These are phyloP conservation scores for Pogonus chalceus DNA, from an alignment of 1,140 invertebrate genomes.

Conservation along the genomic window DNA sequence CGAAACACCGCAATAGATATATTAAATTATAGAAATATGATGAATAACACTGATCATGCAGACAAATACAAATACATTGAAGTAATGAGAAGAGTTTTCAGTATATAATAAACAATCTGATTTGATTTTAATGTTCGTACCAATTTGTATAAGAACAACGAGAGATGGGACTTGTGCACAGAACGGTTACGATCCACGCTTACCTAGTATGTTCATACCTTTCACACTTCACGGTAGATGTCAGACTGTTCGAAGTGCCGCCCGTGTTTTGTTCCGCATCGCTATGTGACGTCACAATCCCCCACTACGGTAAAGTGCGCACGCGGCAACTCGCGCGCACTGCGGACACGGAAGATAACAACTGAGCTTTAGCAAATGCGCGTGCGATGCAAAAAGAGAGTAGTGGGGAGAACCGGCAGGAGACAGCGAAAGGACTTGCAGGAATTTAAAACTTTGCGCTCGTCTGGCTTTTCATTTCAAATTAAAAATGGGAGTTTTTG, in stretches of 20 bases:
- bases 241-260: conserved; percentile 27
- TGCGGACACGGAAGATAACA: not conserved
- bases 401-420: not conserved
- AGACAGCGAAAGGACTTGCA: not conserved
- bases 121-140: conserved; percentile 6
- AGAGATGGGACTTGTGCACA: not conserved
- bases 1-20: no score
- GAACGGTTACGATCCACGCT: conserved; percentile 17
- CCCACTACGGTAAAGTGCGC: conserved; percentile 9
- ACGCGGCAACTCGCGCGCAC: not conserved
- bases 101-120: not conserved
- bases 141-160: conserved; percentile 1
- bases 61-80: no score
- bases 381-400: no score
- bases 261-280: conserved; percentile 31
- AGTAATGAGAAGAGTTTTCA: not conserved
- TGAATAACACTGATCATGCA: no score
- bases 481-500: not conserved
- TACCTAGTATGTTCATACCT: conserved; percentile 37
- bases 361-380: no score
- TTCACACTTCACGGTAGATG: conserved; percentile 31
- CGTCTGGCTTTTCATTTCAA: not conserved
- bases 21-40: no score
- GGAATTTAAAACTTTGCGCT: conserved; percentile 1
- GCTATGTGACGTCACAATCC: conserved; percentile 27